Evolutionary conservation across 35 echinoderm and acorn worm genomes (phyloP), one percentile per base, ranked within the genome.

Genomic region (Apostichopus parvimensis): DNA sequence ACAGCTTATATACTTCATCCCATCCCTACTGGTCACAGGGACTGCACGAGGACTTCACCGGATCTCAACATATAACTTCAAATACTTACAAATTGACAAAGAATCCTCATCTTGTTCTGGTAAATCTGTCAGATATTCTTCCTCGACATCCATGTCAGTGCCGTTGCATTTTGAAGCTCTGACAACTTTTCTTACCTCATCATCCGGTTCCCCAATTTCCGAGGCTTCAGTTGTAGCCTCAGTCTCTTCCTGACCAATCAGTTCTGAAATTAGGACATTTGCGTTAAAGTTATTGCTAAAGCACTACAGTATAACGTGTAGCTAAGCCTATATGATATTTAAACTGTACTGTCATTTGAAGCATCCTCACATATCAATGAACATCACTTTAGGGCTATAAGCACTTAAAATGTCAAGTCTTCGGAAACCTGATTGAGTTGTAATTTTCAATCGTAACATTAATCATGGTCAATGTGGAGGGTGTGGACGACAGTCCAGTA

Each of bases 91-190:
- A n/a, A 82, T 55, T 56, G 34, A 54, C 52, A 57, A 82, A 9
- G 80, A 82, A 6, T 82, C 80, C 1, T 82, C 80, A n/a, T 82
- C 80, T 73, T 73, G 13, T 22, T n/a, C 20, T 4, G 80, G 80
- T 53, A 82, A 55, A 56, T 82, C 54, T 56, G 80, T 54, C 14
- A 82, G 34, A 56, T 82, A 82, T 17, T 82, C 80, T 56, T 82
- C 53, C 53, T 82, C 80, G 10, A 56, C 13, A 56, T 82, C 80
- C 54, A 34, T 34, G 28, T 34, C 1, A 34, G 28, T 34, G 28
- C 28, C 28, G 28, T 34, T 34, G 28, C 28, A 34, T 34, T 34
- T 34, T 34, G 15, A 14, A n/a, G 71, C 15, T 73, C 5, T n/a
- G n/a, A 60, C 11, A 60, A 12, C 11, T 7, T 60, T 60, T 60